Evolutionary conservation across 2,888 invertebrate genomes (phyloP).

Genomic region (Euspilapteryx auroguttella): DNA sequence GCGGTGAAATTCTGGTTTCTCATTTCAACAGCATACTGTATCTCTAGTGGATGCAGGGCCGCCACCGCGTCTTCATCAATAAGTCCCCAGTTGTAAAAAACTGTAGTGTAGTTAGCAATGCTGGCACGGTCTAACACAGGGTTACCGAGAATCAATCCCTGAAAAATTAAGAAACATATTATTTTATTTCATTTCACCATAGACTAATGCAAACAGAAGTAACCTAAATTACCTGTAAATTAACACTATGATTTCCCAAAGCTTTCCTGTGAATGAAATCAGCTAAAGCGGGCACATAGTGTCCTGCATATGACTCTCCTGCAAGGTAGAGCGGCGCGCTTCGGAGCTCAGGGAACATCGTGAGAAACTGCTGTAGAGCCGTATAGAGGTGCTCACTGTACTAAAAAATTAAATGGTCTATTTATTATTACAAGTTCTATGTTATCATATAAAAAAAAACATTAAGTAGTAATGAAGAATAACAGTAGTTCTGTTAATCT

Average conservation of each 20-base stretch:
- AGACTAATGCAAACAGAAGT: too few species aligned
- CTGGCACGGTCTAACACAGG: conserved; percentile 49
- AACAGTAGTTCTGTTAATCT: too few species aligned
- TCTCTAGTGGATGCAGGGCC: conserved; percentile 47
- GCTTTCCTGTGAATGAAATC: too few species aligned
- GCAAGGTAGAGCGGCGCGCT: conserved; percentile 61
- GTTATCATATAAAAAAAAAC: too few species aligned
- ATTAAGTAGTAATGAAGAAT: too few species aligned
- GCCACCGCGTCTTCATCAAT: conserved; percentile 43
- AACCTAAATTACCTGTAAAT: conserved; percentile 21
- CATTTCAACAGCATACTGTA: conserved; percentile 41
- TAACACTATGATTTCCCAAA: too few species aligned
- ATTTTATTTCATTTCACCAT: too few species aligned
- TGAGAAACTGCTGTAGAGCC: conserved; percentile 55
- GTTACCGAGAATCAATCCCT: conserved; percentile 57
- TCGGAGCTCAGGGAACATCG: conserved; percentile 56
- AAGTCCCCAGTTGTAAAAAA: conserved; percentile 52
- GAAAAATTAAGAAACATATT: conserved; percentile 10
- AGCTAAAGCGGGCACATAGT: conserved; percentile 55
- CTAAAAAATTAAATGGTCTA: conserved; percentile 14
- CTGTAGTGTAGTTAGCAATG: conserved; percentile 37
- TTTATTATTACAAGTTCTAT: too few species aligned
- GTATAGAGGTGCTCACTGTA: conserved; percentile 54
- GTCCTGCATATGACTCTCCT: conserved; percentile 66
- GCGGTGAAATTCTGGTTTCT: too few species aligned